A percentile compares a stretch with the other conserved stretches of the same genome.
phyloP scores from a whole-genome alignment of 2,113 vertebrate genomes.

The Phoxinus phoxinus region DNA sequence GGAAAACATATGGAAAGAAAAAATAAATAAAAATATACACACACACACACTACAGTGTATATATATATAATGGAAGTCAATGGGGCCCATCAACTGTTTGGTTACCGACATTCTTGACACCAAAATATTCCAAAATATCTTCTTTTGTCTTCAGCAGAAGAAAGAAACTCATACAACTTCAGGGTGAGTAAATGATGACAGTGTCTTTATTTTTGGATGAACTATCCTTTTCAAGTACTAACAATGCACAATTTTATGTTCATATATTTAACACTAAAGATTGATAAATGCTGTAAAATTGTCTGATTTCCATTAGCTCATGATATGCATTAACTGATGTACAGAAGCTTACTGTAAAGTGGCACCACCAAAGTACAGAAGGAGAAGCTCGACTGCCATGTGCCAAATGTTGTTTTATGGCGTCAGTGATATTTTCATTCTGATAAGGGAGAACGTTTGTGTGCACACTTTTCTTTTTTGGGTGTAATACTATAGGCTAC shows the following conservation, averaged over 20 bases:
- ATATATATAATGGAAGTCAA: too few relatives aligned
- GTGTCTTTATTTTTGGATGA: too few relatives aligned
- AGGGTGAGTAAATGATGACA: too few relatives aligned
- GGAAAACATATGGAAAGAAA: too few relatives aligned
- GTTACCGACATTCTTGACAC: too few relatives aligned
- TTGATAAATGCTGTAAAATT: not conserved
- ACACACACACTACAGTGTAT: too few relatives aligned
- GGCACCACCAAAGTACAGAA: not conserved
- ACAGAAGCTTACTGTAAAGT: not conserved
- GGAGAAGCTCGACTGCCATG: conserved; percentile 8
- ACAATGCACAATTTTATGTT: not conserved
- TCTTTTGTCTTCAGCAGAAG: too few relatives aligned
- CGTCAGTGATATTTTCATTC: not conserved
- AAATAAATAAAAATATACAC: rapidly evolving
- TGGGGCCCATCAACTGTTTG: too few relatives aligned
- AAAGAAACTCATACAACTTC: too few relatives aligned
- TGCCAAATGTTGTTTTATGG: conserved; percentile 49
- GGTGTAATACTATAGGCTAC: not conserved
- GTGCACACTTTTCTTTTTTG: too few relatives aligned
- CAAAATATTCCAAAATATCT: too few relatives aligned
- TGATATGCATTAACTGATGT: not conserved
- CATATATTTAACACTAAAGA: not conserved
- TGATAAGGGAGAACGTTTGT: not conserved
- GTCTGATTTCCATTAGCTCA: not conserved
- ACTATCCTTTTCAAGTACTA: too few relatives aligned